Percentiles rank a stretch among this genome's conserved stretches.
Evolutionary conservation across 2,797 vertebrate genomes (phyloP).

Genomic region (Acipenser oxyrinchus): DNA sequence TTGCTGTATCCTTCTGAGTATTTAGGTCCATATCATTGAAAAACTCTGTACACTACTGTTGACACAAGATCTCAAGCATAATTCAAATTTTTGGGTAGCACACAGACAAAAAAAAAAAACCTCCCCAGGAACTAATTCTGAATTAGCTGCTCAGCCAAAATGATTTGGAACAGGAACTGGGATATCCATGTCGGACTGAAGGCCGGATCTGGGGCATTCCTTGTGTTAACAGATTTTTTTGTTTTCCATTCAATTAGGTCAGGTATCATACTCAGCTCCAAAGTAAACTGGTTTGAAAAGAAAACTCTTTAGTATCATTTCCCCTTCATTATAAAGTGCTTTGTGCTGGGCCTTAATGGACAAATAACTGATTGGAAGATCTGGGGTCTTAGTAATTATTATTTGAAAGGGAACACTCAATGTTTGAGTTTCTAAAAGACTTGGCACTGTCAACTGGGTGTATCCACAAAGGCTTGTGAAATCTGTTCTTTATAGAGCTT

Average conservation of each 20-base stretch:
- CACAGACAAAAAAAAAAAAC: no score
- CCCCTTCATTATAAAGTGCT: slow-evolving; percentile 57
- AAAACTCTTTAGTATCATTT: slow-evolving; percentile 33
- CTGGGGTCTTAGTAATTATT: slow-evolving; percentile 39
- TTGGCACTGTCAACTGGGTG: slow-evolving; percentile 52
- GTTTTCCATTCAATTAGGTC: slow-evolving; percentile 58
- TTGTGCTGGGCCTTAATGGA: slow-evolving; percentile 38
- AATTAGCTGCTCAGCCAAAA: slow-evolving; percentile 24
- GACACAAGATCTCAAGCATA: no score
- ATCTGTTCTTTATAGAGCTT: slow-evolving; percentile 30
- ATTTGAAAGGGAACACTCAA: slow-evolving; percentile 53
- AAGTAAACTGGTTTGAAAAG: slow-evolving; percentile 39
- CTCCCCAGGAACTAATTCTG: no score
- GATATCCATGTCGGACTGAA: slow-evolving; percentile 53
- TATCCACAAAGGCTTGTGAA: slow-evolving; percentile 47
- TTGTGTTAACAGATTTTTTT: slow-evolving; percentile 60
- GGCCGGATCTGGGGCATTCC: slow-evolving; percentile 58
- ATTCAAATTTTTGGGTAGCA: no score
- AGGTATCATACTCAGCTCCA: slow-evolving; percentile 49
- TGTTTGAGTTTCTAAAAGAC: slow-evolving; percentile 55
- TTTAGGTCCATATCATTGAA: no score
- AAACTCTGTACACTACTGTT: no score
- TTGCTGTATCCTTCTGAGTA: no score
- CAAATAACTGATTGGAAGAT: slow-evolving; percentile 42
- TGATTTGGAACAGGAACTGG: slow-evolving; percentile 55